Conservation (phyloP, 2,888 invertebrate genomes). For the Diaprepes abbreviatus region DNA sequence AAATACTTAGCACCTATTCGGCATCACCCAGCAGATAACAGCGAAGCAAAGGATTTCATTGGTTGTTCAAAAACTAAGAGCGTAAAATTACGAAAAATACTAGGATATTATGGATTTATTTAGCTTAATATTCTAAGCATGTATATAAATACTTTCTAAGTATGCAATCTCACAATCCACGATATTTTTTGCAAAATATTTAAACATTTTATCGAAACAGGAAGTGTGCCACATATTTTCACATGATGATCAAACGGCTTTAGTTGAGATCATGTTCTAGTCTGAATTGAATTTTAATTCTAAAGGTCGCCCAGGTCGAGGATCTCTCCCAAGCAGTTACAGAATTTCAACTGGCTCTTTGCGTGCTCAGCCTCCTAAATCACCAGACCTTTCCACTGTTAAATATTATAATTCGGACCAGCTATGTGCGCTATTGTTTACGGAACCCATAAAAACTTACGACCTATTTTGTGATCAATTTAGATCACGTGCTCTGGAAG, state of each 20-base stretch:
- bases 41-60: no score
- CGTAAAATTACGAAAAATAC: no score
- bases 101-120: no score
- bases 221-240: conserved; percentile 38
- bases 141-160: no score
- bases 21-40: no score
- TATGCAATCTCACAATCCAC: no score
- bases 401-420: conserved; percentile 48
- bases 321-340: conserved; percentile 39
- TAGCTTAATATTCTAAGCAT: no score
- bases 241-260: conserved; percentile 40
- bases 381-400: conserved; percentile 42
- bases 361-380: conserved; percentile 48
- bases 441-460: conserved; percentile 47
- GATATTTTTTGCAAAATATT: neutral
- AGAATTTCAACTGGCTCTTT: conserved; percentile 39
- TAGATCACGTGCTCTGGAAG: conserved; percentile 46
- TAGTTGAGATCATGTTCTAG: conserved; percentile 36
- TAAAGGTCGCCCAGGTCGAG: conserved; percentile 45
- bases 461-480: conserved; percentile 49
- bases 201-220: conserved; percentile 26
- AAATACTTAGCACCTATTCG: no score
- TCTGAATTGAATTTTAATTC: conserved; percentile 45
- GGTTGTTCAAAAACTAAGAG: no score
- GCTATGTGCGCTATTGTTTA: conserved; percentile 50